Base-by-base conservation (phyloP, 2,888 invertebrate species). In the Brenthis daphne region DNA sequence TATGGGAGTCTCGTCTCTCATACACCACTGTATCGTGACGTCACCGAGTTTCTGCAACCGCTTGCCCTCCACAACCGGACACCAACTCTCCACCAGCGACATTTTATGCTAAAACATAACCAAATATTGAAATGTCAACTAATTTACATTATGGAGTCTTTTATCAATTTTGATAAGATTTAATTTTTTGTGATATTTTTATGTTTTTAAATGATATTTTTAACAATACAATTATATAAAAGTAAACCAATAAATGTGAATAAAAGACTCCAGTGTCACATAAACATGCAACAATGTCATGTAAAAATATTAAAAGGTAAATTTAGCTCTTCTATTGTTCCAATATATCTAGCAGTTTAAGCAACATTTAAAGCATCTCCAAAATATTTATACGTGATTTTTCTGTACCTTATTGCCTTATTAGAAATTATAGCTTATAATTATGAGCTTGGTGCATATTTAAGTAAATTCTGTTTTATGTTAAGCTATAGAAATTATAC, bases 11-110 rank as follows among this genome's bases (percentile, higher is more conserved):
- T 95, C 95, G 57, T 94, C 95, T 77, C 95, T 94, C 60, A 94
- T 94, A 79, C 95, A 96, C 91, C 97, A 97, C 82, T 96, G 95
- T 76, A 96, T 82, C n/a, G 94, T 92, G 70, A 96, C 75, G 68
- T 94, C 94, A 51, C 93, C 90, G 65, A 94, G 89, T 75, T 91
- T 88, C 73, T 96, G 90, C 61, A 94, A 83, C 73, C 87, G 85
- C 71, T 74, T 74, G 56, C 82, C 80, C 43, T 94, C 83, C 85
- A 50, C 67, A 64, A 85, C 85, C 58, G 87, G 80, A 78, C 94
- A 94, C 75, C 95, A 88, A 73, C 94, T 93, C 74, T 95, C 94
- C 80, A 97, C 86, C 79, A 97, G 91, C 79, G 95, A 94, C 82
- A 95, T 89, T 87, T 97, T 97, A 67, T 95, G 90, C 97, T 97